Evolutionary conservation across 2,113 vertebrate species (phyloP).

Genomic region (Lathamus discolor): DNA sequence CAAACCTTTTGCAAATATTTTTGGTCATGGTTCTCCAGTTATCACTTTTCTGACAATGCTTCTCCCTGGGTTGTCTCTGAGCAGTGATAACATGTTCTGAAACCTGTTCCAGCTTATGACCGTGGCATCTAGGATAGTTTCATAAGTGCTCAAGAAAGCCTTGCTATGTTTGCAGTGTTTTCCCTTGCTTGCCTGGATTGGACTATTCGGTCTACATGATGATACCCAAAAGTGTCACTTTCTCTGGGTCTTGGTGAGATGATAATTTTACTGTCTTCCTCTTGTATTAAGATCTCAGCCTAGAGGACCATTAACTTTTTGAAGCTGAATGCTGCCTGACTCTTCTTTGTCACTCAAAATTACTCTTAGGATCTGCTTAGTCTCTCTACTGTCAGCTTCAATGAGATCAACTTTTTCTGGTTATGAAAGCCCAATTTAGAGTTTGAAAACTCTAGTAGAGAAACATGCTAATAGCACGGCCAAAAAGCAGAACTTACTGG

Average conservation of each 20-base stretch:
- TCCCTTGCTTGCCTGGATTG: neutral
- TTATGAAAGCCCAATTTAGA: neutral
- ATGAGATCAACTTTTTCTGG: neutral
- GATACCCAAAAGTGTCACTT: neutral
- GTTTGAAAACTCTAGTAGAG: neutral
- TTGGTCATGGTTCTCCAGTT: neutral
- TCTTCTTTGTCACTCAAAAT: neutral
- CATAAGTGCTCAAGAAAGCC: neutral
- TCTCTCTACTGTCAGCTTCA: neutral
- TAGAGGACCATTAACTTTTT: neutral
- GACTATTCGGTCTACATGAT: neutral
- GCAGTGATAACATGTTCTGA: neutral
- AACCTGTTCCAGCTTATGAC: neutral
- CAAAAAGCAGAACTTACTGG: neutral
- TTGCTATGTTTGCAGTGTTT: neutral
- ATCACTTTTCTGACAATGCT: neutral
- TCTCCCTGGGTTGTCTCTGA: neutral
- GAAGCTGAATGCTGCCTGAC: neutral
- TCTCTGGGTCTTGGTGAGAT: neutral
- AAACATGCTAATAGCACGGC: neutral
- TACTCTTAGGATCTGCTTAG: neutral
- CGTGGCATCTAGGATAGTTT: neutral
- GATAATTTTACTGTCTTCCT: neutral
- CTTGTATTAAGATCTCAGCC: neutral
- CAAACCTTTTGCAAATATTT: neutral